These are phyloP conservation scores for Danaus plexippus DNA, from an alignment of 1,140 invertebrate species.

Conservation along the genomic window DNA sequence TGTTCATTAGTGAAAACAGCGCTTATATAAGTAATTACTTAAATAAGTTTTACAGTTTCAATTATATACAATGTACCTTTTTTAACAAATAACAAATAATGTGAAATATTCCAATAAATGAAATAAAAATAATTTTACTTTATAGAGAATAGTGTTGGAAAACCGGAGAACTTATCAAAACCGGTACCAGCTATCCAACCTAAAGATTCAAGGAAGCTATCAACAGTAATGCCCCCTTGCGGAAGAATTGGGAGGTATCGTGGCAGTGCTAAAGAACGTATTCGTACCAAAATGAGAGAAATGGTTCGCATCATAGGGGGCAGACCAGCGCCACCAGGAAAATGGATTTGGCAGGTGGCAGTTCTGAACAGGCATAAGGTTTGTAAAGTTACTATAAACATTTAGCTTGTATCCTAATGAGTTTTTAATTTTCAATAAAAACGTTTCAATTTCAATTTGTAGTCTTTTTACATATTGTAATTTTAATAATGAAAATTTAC, in stretches of 20 bases:
- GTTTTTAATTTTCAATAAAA: no score
- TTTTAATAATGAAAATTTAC: no score
- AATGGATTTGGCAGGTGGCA: constrained; percentile 96
- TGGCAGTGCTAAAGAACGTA: constrained; percentile 25
- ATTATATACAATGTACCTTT: no score
- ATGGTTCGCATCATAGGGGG: constrained; percentile 90
- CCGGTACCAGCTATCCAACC: constrained; percentile 39
- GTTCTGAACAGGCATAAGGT: constrained; percentile 87
- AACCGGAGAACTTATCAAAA: constrained; percentile 19
- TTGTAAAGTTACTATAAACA: no score
- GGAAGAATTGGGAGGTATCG: constrained; percentile 42
- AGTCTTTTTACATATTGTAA: no score
- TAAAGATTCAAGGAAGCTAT: constrained; percentile 31
- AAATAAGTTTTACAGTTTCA: no score
- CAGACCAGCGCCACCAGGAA: constrained; percentile 79
- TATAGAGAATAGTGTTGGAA: no score
- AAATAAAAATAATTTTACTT: no score
- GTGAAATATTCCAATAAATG: no score
- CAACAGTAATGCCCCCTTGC: constrained; percentile 23
- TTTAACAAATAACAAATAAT: no score
- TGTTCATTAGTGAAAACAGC: constrained; percentile 5
- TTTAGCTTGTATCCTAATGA: no score
- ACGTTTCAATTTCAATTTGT: no score
- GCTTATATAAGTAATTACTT: background rate
- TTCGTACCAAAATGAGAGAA: constrained; percentile 44